A percentile compares a stretch with the other conserved stretches of the same genome.
Conservation (phyloP, 2,113 vertebrate species). For the Caloenas nicobarica region DNA sequence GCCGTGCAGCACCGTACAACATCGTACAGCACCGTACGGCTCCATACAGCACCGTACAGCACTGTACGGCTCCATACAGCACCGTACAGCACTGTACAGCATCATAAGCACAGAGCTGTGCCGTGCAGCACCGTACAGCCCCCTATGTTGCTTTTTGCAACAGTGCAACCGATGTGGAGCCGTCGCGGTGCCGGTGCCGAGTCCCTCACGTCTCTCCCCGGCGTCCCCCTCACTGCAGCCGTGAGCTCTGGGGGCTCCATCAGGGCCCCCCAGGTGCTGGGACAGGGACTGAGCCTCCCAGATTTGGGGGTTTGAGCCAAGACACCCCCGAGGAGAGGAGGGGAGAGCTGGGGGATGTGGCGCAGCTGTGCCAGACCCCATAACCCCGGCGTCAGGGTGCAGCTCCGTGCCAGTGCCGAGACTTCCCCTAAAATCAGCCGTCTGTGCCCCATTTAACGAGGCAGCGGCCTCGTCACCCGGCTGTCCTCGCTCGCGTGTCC, state of each 20-base stretch:
- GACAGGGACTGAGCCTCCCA: accelerated
- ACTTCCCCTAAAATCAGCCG: background rate
- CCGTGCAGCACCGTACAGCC: background rate
- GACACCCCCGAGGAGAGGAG: too few species aligned
- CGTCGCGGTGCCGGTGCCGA: accelerated
- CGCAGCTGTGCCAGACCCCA: too few species aligned
- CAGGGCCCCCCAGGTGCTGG: background rate
- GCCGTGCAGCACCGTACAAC: background rate
- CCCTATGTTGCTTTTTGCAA: too few species aligned
- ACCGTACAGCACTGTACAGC: too few species aligned
- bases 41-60: too few species aligned
- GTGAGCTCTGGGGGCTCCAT: accelerated
- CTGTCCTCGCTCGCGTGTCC: background rate
- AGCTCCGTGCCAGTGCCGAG: background rate
- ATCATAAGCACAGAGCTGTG: background rate
- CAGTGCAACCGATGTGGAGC: background rate
- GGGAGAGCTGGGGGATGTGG: too few species aligned
- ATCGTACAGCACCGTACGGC: too few species aligned
- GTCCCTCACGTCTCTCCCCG: background rate
- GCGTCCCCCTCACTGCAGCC: background rate
- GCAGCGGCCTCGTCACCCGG: background rate
- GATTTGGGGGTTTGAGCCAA: background rate
- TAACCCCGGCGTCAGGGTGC: too few species aligned
- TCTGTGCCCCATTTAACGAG: accelerated
- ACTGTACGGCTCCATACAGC: too few species aligned